phyloP scores from a whole-genome alignment of 2,113 vertebrate species.

The Genyomyrus donnyi region DNA sequence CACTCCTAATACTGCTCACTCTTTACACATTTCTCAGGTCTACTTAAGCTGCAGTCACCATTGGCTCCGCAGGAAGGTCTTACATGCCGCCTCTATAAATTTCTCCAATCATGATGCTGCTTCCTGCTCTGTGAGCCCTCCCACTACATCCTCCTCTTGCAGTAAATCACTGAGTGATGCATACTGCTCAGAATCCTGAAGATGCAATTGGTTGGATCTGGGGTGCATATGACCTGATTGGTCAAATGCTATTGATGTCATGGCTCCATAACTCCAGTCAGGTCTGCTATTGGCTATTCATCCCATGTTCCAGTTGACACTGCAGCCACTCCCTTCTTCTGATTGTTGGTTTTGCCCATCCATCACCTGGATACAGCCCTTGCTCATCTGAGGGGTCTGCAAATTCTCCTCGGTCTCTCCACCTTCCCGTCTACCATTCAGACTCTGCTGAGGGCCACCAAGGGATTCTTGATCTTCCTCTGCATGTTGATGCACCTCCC shows the following conservation, averaged over 20 bases:
- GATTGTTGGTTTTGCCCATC: not conserved
- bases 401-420: not conserved
- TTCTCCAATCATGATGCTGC: not conserved
- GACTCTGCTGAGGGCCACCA: not conserved
- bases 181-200: not conserved
- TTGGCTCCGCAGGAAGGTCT: not conserved
- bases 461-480: not conserved
- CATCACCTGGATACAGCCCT: too few species aligned
- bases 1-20: not conserved
- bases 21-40: not conserved
- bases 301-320: not conserved
- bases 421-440: not conserved
- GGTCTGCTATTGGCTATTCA: not conserved
- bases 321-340: not conserved
- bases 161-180: not conserved
- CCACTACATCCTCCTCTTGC: not conserved
- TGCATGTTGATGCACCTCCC: not conserved
- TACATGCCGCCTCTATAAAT: not conserved
- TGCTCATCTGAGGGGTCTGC: not conserved
- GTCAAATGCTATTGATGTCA: not conserved
- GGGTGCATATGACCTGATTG: not conserved
- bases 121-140: not conserved
- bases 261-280: not conserved
- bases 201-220: not conserved
- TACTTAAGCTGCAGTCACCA: not conserved